Conservation (phyloP, 2,888 invertebrate species). For the Thymelicus sylvestris region DNA sequence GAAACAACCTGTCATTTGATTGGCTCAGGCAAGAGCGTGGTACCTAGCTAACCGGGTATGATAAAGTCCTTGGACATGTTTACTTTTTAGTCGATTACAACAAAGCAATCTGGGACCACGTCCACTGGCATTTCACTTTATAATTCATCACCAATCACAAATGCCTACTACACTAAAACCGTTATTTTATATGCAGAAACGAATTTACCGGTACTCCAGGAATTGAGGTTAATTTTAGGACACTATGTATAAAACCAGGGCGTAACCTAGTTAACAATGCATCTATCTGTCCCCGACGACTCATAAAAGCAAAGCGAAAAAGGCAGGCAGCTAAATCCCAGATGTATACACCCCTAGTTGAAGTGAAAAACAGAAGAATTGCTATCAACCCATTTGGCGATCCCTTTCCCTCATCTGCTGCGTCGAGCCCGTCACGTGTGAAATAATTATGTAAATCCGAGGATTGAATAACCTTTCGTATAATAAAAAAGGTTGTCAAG, state of each 20-base stretch:
- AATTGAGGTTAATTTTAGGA: conserved; percentile 31
- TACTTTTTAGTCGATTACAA: too few species aligned
- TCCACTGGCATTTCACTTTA: background rate
- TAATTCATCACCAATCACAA: background rate
- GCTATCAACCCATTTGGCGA: conserved; percentile 1
- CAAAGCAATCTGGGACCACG: background rate
- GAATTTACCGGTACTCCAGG: conserved; percentile 8
- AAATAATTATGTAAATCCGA: conserved; percentile 36
- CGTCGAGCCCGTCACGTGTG: conserved; percentile 24
- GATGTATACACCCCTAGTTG: background rate
- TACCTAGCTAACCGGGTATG: too few species aligned
- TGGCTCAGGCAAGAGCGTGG: too few species aligned
- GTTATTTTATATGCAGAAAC: conserved; percentile 5
- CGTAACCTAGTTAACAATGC: conserved; percentile 40
- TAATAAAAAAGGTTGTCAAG: conserved; percentile 27
- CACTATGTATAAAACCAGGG: conserved; percentile 27
- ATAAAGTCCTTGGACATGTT: too few species aligned
- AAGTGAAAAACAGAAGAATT: conserved; percentile 9
- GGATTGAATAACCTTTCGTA: conserved; percentile 29
- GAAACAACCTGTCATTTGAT: too few species aligned
- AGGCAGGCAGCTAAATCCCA: conserved; percentile 26
- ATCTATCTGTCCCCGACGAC: conserved; percentile 41
- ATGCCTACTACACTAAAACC: background rate
- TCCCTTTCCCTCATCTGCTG: conserved; percentile 19
- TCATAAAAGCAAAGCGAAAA: conserved; percentile 43